Conservation (phyloP, 2,888 invertebrate species). For the Alentia gelatinosa region DNA sequence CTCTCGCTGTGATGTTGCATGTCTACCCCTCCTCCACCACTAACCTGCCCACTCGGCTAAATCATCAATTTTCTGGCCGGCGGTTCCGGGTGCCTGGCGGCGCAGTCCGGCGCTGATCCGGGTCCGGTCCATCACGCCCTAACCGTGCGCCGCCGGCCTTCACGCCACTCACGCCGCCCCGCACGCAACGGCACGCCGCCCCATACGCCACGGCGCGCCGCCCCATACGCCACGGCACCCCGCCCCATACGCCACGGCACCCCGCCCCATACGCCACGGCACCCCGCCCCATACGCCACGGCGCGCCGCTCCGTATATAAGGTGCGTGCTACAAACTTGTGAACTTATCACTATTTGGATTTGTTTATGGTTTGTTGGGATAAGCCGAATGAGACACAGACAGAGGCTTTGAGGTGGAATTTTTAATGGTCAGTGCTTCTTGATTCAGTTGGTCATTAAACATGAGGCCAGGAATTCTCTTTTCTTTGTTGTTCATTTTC, state of each 20-base stretch:
- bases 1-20: not conserved
- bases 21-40: not conserved
- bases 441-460: no score
- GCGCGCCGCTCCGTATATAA: not conserved
- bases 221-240: no score
- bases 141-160: not conserved
- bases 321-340: not conserved
- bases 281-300: not conserved
- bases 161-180: not conserved
- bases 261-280: not conserved
- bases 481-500: no score
- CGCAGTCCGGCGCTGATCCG: not conserved
- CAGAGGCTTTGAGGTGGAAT: no score
- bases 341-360: not conserved
- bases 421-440: no score
- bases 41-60: conserved; percentile 12
- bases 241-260: not conserved
- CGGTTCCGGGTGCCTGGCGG: not conserved
- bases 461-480: no score
- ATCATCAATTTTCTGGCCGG: conserved; percentile 22
- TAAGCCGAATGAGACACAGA: not conserved
- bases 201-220: not conserved
- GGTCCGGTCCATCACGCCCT: not conserved
- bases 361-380: not conserved
- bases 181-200: not conserved